These are phyloP conservation scores for Agrotis segetum DNA, from an alignment of 2,888 invertebrate genomes.

Conservation along the genomic window DNA sequence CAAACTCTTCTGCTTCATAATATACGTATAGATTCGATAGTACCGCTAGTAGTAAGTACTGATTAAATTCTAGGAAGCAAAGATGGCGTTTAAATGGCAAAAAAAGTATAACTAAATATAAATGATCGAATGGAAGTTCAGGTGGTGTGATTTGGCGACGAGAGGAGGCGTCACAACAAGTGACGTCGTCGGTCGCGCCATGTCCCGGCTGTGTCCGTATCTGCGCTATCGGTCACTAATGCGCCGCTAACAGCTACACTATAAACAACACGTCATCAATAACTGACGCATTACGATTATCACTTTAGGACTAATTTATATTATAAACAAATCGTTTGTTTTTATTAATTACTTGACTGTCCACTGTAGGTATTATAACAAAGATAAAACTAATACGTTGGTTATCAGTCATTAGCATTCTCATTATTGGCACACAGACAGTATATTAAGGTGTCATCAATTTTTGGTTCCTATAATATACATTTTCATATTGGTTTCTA, in stretches of 20 bases:
- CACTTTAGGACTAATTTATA: conserved; percentile 2
- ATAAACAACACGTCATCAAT: conserved; percentile 17
- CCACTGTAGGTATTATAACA: not conserved
- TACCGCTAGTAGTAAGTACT: too few relatives aligned
- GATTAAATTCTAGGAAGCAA: too few relatives aligned
- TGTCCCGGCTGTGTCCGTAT: not conserved
- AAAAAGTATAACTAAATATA: too few relatives aligned
- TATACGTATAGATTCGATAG: too few relatives aligned
- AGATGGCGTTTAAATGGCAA: not conserved
- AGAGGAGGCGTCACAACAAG: not conserved
- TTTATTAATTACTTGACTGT: conserved; percentile 1
- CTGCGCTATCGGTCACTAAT: conserved; percentile 20
- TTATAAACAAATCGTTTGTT: conserved; percentile 2
- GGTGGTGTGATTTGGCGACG: not conserved
- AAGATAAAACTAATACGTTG: too few relatives aligned
- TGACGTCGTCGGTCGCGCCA: conserved; percentile 37
- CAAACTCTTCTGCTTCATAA: too few relatives aligned
- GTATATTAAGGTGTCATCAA: too few relatives aligned
- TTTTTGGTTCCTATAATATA: too few relatives aligned
- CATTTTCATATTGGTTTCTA: too few relatives aligned
- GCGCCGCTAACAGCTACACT: not conserved
- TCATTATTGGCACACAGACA: not conserved
- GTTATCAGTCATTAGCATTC: not conserved
- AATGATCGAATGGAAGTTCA: not conserved
- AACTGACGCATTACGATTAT: conserved; percentile 25